phyloP scores from a whole-genome alignment of 2,888 invertebrate genomes.

The Melieria crassipennis region DNA sequence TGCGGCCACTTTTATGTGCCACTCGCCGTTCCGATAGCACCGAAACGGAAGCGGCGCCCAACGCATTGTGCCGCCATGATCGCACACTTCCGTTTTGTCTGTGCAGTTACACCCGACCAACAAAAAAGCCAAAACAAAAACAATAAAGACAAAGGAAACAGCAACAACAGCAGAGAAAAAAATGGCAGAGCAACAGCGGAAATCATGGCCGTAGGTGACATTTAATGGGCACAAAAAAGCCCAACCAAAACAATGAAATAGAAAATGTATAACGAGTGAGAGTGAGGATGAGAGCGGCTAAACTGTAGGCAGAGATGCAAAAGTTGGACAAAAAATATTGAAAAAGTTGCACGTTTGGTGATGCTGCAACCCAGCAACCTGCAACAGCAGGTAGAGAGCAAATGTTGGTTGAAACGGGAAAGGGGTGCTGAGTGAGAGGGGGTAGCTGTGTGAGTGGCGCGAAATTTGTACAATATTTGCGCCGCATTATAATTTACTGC shows the following conservation, averaged over 20 bases:
- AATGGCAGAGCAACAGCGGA: constrained; percentile 33
- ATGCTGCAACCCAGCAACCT: neutral
- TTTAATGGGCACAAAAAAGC: too few relatives aligned
- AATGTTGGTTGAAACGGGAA: neutral
- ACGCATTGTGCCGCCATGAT: constrained; percentile 46
- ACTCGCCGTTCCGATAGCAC: neutral
- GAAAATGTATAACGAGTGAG: neutral
- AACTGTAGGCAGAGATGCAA: neutral
- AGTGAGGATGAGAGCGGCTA: neutral
- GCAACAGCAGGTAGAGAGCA: neutral
- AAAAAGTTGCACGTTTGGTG: constrained; percentile 48
- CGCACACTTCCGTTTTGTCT: constrained; percentile 42
- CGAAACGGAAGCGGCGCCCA: too few relatives aligned
- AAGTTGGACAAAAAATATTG: constrained; percentile 35
- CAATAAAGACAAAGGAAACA: neutral
- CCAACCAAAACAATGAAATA: constrained; percentile 9
- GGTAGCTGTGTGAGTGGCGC: neutral
- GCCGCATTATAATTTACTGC: too few relatives aligned
- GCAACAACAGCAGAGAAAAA: constrained; percentile 21
- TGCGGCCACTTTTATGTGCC: constrained; percentile 51
- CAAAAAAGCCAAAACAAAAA: constrained; percentile 10
- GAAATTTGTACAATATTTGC: too few relatives aligned
- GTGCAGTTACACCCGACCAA: constrained; percentile 1
- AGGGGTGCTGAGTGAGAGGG: neutral
- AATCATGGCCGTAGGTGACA: constrained; percentile 22